Conservation (phyloP, 1,140 invertebrate species). For the Panulirus ornatus region DNA sequence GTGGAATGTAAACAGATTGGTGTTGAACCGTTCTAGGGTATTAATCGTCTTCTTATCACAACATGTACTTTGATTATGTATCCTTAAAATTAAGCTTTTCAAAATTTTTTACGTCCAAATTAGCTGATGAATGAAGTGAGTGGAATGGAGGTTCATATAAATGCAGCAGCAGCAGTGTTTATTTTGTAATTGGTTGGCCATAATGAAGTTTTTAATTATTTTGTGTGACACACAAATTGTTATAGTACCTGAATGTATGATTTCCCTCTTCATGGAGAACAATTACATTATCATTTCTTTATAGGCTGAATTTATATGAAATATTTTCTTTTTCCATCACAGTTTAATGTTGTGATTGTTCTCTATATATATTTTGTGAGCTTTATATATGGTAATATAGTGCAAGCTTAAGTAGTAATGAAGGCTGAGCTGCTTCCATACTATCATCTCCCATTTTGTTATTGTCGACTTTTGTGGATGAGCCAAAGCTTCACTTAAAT, state of each 20-base stretch:
- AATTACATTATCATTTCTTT: slow-evolving; percentile 18
- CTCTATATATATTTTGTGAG: slow-evolving; percentile 48
- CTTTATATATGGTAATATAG: slow-evolving; percentile 61
- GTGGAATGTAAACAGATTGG: slow-evolving; percentile 51
- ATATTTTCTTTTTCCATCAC: background rate
- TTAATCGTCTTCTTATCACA: slow-evolving; percentile 40
- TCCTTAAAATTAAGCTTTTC: slow-evolving; percentile 38
- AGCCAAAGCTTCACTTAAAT: slow-evolving; percentile 47
- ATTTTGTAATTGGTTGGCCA: slow-evolving; percentile 17
- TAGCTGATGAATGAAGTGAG: slow-evolving; percentile 32
- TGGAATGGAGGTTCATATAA: slow-evolving; percentile 17
- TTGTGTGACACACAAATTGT: slow-evolving; percentile 55
- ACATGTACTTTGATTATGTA: slow-evolving; percentile 22
- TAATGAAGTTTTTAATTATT: slow-evolving; percentile 11
- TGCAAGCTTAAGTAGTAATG: slow-evolving; percentile 37
- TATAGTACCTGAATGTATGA: slow-evolving; percentile 68
- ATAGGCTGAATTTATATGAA: background rate
- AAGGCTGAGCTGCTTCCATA: slow-evolving; percentile 65
- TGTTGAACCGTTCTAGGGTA: slow-evolving; percentile 50
- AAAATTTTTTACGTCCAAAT: slow-evolving; percentile 54
- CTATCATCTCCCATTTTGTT: slow-evolving; percentile 30
- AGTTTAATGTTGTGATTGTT: slow-evolving; percentile 46
- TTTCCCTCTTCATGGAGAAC: slow-evolving; percentile 30
- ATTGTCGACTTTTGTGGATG: slow-evolving; percentile 41
- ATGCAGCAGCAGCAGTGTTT: background rate